Conservation (phyloP, 37 sponge, comb jelly and placozoan genomes). For the Aphrocallistes beatrix region DNA sequence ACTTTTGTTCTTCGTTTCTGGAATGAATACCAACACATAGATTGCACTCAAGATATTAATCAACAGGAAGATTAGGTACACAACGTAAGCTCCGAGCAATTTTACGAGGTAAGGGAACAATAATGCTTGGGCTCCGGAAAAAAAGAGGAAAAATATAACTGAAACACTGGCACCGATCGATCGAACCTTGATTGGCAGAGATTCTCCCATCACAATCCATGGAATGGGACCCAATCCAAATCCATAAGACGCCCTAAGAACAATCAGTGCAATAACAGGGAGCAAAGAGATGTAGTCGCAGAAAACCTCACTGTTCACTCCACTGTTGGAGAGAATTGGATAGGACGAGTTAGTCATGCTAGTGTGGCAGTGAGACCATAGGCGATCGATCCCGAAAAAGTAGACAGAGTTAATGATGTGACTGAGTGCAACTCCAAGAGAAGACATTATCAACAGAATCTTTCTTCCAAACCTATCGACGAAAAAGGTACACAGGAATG, state of each 20-base stretch:
- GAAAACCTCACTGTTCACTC: neutral
- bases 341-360: neutral
- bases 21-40: no score
- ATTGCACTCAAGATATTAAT: no score
- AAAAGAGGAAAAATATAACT: no score
- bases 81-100: no score
- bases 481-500: conserved; percentile 29
- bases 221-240: conserved; percentile 47
- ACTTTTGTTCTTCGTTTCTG: no score
- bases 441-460: conserved; percentile 27
- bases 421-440: conserved; percentile 24
- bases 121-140: no score
- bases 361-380: neutral
- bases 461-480: conserved; percentile 41
- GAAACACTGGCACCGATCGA: no score
- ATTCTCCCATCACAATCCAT: conserved; percentile 32
- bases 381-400: neutral
- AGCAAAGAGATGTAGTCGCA: neutral
- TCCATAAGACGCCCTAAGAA: conserved; percentile 25
- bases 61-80: no score
- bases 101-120: no score
- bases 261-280: conserved; percentile 15
- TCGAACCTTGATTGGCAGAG: no score
- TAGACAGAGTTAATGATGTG: conserved; percentile 19
- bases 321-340: neutral